These are phyloP conservation scores for Pteruthius melanotis DNA, from an alignment of 2,113 vertebrate genomes.

Conservation along the genomic window DNA sequence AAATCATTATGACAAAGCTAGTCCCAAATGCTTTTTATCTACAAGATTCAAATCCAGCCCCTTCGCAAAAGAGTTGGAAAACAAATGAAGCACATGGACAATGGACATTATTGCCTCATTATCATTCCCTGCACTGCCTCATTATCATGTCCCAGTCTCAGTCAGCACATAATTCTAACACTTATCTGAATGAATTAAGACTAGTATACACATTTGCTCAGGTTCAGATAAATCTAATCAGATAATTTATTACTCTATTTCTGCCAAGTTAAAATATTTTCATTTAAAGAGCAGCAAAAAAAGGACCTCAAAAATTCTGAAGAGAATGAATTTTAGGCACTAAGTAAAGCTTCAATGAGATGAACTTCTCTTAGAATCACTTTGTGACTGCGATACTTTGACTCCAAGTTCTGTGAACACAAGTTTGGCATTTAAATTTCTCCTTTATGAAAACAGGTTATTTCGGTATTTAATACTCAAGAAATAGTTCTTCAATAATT, in stretches of 20 bases:
- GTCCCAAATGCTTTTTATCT: not conserved
- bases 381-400: not conserved
- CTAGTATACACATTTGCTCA: not conserved
- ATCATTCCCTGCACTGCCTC: not conserved
- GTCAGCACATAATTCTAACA: not conserved
- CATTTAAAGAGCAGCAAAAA: not conserved
- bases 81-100: not conserved
- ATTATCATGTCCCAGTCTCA: not conserved
- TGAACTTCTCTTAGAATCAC: not conserved
- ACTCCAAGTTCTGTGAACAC: not conserved
- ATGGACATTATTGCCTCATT: not conserved
- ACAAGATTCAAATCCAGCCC: not conserved
- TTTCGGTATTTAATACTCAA: not conserved
- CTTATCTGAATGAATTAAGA: not conserved
- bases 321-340: not conserved
- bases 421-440: not conserved
- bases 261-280: not conserved
- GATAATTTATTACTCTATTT: not conserved
- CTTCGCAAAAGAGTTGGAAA: not conserved
- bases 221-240: not conserved
- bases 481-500: not conserved
- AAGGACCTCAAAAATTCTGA: not conserved
- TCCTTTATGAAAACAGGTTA: not conserved
- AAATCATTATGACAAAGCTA: not conserved
- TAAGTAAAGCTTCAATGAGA: not conserved